A percentile compares a stretch with the other conserved stretches of the same genome.
Conservation (phyloP, 64 coral and sea anemone genomes). For the Pocillopora damicornis region DNA sequence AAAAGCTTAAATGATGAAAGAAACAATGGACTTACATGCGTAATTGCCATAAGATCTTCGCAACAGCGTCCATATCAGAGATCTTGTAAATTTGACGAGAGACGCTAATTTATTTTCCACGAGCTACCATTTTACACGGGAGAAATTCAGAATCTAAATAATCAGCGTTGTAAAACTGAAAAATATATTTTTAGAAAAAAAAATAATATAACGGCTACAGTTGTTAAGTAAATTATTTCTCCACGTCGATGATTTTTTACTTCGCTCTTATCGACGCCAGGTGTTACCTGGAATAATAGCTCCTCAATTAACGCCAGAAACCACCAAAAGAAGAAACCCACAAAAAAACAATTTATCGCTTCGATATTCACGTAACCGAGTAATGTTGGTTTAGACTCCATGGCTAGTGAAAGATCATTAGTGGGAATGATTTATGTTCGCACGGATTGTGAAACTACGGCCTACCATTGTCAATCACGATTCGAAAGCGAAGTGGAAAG, state of each 20-base stretch:
- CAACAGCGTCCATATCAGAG: background rate
- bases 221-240: background rate
- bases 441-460: background rate
- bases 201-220: background rate
- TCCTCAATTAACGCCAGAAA: slow-evolving; percentile 16
- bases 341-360: slow-evolving; percentile 8
- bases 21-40: background rate
- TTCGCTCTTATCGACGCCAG: background rate
- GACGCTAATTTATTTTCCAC: background rate
- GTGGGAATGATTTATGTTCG: background rate
- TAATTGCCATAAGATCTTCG: background rate
- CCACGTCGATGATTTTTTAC: slow-evolving; percentile 1
- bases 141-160: background rate
- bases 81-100: background rate
- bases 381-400: background rate
- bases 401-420: slow-evolving; percentile 9
- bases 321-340: background rate
- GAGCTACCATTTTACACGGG: background rate
- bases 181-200: background rate
- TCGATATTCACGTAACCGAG: slow-evolving; percentile 10
- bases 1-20: background rate
- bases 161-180: background rate
- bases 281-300: slow-evolving; percentile 33
- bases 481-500: background rate
- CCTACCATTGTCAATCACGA: background rate